Conservation (phyloP, 2,113 vertebrate genomes). For the Sinocyclocheilus grahami region DNA sequence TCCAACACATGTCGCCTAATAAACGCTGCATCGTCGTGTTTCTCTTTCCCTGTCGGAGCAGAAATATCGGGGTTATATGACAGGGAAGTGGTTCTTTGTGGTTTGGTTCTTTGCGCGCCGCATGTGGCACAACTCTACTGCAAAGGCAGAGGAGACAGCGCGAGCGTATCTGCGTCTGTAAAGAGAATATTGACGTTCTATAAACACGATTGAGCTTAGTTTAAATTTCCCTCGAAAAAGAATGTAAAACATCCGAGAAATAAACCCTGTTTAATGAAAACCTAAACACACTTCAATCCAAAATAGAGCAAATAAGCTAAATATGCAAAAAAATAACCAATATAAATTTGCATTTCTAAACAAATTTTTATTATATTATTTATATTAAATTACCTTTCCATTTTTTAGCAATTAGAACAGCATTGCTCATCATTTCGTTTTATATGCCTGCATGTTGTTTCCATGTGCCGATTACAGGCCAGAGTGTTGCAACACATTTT, state of each 20-base stretch:
- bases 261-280: not conserved
- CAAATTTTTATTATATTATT: not conserved
- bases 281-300: not conserved
- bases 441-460: not conserved
- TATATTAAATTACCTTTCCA: not conserved
- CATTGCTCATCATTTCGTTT: not conserved
- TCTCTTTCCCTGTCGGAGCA: constrained; percentile 1
- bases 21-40: constrained; percentile 24
- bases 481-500: not conserved
- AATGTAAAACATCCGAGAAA: not conserved
- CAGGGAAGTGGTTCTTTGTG: constrained; percentile 48
- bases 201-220: constrained; percentile 7
- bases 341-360: not conserved
- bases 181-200: not conserved
- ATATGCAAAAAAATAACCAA: not conserved
- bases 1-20: constrained; percentile 30
- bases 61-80: constrained; percentile 26
- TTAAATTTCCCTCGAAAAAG: not conserved
- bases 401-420: not conserved
- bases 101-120: constrained; percentile 36
- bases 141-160: not conserved
- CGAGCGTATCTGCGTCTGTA: not conserved
- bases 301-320: not conserved
- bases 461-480: not conserved
- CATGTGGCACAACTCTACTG: not conserved